phyloP scores from a whole-genome alignment of 2,113 vertebrate genomes.

The Perca schrenkii region DNA sequence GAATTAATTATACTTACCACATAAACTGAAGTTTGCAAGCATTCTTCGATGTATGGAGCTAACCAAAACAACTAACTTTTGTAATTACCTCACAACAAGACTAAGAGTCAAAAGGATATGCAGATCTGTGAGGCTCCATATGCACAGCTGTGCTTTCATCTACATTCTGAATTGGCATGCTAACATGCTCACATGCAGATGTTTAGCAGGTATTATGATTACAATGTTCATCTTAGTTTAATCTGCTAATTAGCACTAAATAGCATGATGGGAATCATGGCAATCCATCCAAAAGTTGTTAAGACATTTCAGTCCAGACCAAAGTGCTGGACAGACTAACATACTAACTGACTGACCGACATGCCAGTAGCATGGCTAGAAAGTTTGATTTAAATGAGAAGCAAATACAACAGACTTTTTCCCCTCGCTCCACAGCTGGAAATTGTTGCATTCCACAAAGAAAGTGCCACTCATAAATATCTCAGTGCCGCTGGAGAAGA shows the following conservation, averaged over 20 bases:
- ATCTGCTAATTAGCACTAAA: neutral
- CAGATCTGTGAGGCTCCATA: neutral
- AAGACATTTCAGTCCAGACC: slow-evolving; percentile 2
- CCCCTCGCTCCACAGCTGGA: slow-evolving; percentile 4
- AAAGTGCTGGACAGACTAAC: neutral
- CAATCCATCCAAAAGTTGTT: neutral
- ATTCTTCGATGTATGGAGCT: neutral
- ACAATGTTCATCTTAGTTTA: neutral
- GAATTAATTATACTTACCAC: neutral
- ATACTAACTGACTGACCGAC: neutral
- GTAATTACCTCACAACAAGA: neutral
- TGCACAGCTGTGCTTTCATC: neutral
- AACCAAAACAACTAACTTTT: neutral
- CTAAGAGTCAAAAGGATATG: neutral
- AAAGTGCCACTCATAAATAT: slow-evolving; percentile 24
- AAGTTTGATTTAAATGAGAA: slow-evolving; percentile 7
- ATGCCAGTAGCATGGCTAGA: neutral
- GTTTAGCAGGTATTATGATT: neutral
- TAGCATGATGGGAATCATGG: neutral
- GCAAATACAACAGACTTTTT: slow-evolving; percentile 12
- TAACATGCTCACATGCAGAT: slow-evolving; percentile 2
- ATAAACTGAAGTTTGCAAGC: neutral
- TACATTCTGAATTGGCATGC: neutral
- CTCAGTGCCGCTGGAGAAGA: slow-evolving; percentile 14
- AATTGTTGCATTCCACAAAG: slow-evolving; percentile 11